phyloP scores from a whole-genome alignment of 2,113 vertebrate genomes.

The Ursus arctos region DNA sequence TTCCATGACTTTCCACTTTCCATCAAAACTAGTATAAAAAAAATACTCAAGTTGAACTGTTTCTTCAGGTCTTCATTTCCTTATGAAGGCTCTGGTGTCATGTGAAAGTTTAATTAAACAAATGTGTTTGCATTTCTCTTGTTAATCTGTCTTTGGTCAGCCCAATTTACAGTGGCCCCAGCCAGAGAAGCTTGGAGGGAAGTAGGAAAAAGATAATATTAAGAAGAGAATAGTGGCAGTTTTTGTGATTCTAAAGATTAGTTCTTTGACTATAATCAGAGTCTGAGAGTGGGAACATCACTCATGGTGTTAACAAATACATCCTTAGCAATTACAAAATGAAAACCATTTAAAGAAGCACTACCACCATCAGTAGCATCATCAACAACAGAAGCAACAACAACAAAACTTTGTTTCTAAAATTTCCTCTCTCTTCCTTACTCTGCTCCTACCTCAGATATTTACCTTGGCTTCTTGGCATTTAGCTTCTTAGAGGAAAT shows the following conservation, averaged over 20 bases:
- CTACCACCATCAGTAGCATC: not conserved
- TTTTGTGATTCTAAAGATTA: constrained; percentile 1
- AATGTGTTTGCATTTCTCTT: not conserved
- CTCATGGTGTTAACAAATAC: not conserved
- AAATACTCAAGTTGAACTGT: not conserved
- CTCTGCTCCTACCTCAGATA: not conserved
- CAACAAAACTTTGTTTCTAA: not conserved
- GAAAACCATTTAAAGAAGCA: not conserved
- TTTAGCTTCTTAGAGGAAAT: constrained; percentile 22
- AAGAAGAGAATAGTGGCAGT: not conserved
- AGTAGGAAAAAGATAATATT: not conserved
- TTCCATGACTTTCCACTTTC: not conserved
- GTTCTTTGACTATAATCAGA: not conserved
- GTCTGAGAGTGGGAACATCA: not conserved
- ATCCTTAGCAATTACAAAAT: not conserved
- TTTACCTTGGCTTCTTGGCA: constrained; percentile 42
- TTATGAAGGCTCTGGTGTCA: not conserved
- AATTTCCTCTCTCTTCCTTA: not conserved
- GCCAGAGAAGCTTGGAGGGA: not conserved
- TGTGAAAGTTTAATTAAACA: not conserved
- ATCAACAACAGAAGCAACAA: not conserved
- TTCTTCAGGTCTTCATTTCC: not conserved
- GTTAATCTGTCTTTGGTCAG: not conserved
- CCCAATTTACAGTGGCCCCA: not conserved
- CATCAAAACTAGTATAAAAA: not conserved